These are phyloP conservation scores for Bufo gargarizans DNA, from an alignment of 2,113 vertebrate species.

Conservation along the genomic window DNA sequence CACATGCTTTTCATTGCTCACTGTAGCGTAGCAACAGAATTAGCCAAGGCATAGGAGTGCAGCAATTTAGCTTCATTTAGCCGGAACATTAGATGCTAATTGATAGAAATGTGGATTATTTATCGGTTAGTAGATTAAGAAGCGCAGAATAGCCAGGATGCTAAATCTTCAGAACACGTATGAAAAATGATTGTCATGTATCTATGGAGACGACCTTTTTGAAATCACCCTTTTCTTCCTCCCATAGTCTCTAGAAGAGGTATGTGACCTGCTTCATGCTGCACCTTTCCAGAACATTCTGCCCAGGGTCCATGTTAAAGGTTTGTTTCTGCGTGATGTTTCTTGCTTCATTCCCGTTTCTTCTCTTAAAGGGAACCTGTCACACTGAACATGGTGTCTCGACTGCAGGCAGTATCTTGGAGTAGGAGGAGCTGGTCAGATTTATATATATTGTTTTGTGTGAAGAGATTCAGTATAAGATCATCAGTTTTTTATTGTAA, in stretches of 20 bases:
- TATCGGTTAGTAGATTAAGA: neutral
- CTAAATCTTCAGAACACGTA: neutral
- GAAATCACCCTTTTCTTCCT: conserved; percentile 42
- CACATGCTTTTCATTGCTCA: conserved; percentile 26
- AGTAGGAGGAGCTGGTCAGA: too few species aligned
- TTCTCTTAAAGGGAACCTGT: too few species aligned
- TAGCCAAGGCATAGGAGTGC: conserved; percentile 31
- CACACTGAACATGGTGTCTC: too few species aligned
- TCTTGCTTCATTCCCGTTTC: neutral
- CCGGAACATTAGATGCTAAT: conserved; percentile 41
- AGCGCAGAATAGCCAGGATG: neutral
- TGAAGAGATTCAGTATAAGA: too few species aligned
- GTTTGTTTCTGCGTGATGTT: conserved; percentile 61
- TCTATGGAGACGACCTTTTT: neutral
- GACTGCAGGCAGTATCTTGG: too few species aligned
- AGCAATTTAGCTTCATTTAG: conserved; percentile 39
- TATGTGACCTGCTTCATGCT: conserved; percentile 85
- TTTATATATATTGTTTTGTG: too few species aligned
- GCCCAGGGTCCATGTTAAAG: conserved; percentile 87
- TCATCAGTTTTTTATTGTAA: too few species aligned
- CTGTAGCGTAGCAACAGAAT: conserved; percentile 47
- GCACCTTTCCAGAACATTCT: conserved; percentile 89
- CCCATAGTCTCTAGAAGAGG: conserved; percentile 84
- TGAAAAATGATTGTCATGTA: neutral
- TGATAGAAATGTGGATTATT: conserved; percentile 22